These are phyloP conservation scores for Caenorhabditis japonica DNA, from an alignment of 2,888 invertebrate genomes.

Conservation along the genomic window DNA sequence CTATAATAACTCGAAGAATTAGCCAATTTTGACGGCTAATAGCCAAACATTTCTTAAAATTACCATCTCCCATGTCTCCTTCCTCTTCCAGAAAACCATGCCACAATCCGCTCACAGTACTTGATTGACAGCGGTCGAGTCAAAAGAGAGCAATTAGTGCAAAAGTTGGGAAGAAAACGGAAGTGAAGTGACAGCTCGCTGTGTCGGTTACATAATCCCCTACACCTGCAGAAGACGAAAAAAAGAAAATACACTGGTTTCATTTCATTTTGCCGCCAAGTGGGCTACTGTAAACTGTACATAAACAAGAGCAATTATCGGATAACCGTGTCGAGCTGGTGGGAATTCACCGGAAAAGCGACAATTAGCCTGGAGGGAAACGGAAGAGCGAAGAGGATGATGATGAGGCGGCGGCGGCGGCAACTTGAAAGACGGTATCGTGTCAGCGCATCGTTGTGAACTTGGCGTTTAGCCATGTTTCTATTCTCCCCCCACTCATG, in stretches of 20 bases:
- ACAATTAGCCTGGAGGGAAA: conserved; percentile 34
- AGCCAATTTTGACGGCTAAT: too few relatives aligned
- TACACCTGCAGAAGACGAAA: too few relatives aligned
- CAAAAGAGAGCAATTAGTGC: conserved; percentile 33
- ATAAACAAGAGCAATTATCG: conserved; percentile 17
- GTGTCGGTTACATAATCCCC: conserved; percentile 19
- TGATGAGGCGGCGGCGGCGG: conserved; percentile 27
- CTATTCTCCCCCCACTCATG: too few relatives aligned
- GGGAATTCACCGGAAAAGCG: conserved; percentile 24
- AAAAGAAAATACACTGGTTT: too few relatives aligned
- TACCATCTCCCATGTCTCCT: too few relatives aligned
- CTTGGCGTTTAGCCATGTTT: conserved; percentile 28
- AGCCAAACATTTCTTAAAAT: too few relatives aligned
- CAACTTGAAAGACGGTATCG: conserved; percentile 48
- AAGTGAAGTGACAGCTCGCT: conserved; percentile 9
- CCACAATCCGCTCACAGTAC: too few relatives aligned
- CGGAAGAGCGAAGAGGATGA: too few relatives aligned
- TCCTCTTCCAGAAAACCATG: too few relatives aligned
- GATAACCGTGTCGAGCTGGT: conserved; percentile 32
- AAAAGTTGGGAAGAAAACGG: conserved; percentile 10
- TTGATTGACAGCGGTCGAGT: conserved; percentile 4
- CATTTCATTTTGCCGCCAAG: not conserved
- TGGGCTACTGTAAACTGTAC: too few relatives aligned
- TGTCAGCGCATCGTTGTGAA: conserved; percentile 47
- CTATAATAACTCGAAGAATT: too few relatives aligned